These are phyloP conservation scores for Leucophora obtusa DNA, from an alignment of 2,888 invertebrate genomes.

Conservation along the genomic window DNA sequence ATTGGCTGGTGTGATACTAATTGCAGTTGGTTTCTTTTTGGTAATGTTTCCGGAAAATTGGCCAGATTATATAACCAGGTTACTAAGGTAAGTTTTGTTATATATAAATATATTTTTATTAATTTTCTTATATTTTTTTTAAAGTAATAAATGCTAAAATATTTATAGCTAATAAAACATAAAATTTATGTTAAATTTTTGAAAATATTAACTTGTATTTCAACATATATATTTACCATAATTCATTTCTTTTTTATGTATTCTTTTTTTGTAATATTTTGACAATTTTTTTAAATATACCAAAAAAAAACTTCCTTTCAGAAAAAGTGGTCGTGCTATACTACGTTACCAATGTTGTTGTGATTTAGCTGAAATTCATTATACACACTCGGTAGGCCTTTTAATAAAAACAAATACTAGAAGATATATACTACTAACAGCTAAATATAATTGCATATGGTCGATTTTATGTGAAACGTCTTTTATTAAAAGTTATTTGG, in stretches of 20 bases:
- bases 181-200: conserved; percentile 28
- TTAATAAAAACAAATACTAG: conserved; percentile 27
- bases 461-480: neutral
- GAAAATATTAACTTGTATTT: conserved; percentile 40
- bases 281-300: conserved; percentile 36
- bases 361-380: conserved; percentile 79
- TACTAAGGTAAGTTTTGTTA: conserved; percentile 85
- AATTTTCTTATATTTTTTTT: neutral
- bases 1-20: conserved; percentile 94
- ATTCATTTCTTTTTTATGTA: conserved; percentile 60
- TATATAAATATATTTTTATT: conserved; percentile 1
- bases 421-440: conserved; percentile 4
- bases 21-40: conserved; percentile 93
- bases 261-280: conserved; percentile 52
- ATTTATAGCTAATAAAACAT: conserved; percentile 48
- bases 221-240: conserved; percentile 63
- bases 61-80: conserved; percentile 95
- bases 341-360: conserved; percentile 80
- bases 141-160: conserved; percentile 49
- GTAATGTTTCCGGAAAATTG: conserved; percentile 98
- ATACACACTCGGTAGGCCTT: conserved; percentile 79
- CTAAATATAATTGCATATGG: neutral
- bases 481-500: neutral
- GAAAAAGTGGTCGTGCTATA: conserved; percentile 79
- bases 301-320: conserved; percentile 71